Conservation (phyloP, 2,888 invertebrate species). For the Coelogynopora nodosa region DNA sequence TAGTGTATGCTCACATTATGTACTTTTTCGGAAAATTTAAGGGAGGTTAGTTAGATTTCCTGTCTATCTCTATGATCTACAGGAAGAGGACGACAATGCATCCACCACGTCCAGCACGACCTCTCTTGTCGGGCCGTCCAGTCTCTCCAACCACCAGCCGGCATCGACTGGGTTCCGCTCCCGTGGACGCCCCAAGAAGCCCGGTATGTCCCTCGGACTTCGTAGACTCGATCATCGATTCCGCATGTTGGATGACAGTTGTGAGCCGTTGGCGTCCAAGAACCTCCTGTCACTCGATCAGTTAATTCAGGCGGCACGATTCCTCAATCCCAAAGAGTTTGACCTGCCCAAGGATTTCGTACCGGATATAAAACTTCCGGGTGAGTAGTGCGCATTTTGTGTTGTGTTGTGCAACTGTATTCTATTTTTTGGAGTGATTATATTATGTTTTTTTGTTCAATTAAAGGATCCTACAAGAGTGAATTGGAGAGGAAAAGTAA, state of each 20-base stretch:
- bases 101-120: slow-evolving; percentile 17
- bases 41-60: too few relatives aligned
- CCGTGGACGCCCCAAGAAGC: background rate
- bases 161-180: background rate
- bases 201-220: background rate
- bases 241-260: background rate
- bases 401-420: too few relatives aligned
- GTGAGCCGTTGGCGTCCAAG: slow-evolving; percentile 29
- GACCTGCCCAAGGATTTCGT: slow-evolving; percentile 76
- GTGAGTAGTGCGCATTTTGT: slow-evolving; percentile 51
- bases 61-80: too few relatives aligned
- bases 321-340: slow-evolving; percentile 84
- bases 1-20: too few relatives aligned
- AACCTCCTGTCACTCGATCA: slow-evolving; percentile 70
- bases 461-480: slow-evolving; percentile 40
- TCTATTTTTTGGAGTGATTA: background rate
- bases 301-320: slow-evolving; percentile 75
- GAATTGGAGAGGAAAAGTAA: slow-evolving; percentile 39
- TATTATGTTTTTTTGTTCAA: background rate
- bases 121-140: background rate
- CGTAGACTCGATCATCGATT: background rate
- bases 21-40: too few relatives aligned
- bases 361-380: slow-evolving; percentile 59
- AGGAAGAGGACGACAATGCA: slow-evolving; percentile 37
- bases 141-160: background rate